Base-by-base conservation (phyloP, 2,888 invertebrate species). In the Caenorhabditis sp. region DNA sequence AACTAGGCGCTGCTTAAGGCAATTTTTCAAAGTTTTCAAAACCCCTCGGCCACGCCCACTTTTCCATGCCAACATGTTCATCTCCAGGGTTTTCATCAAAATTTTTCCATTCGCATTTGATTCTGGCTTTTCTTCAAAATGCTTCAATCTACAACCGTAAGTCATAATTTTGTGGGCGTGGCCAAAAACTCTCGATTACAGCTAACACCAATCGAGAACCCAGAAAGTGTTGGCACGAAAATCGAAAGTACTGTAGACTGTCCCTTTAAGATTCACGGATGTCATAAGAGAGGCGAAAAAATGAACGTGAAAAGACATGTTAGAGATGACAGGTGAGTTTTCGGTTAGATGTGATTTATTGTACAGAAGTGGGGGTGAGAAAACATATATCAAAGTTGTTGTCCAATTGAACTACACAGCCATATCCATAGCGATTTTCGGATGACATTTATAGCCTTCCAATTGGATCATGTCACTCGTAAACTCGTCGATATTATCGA, bases 371-470 rank as follows among this genome's bases (percentile, higher is more conserved):
- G 17, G 12, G 43, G 43, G 14, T 17, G 43, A 43, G 31, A 31
- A 10, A 4, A 4, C 31, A 31, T 31, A 31, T 31, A 31, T 31
- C 31, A 31, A 10, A n/a, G n/a, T n/a, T n/a, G 1, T 19, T 4
- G 17, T 2, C 14, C 31, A 27, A 53, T n/a, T 60, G 6, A 37
- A 31, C 80, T 54, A 85, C 23, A 94, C 92, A 76, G 95, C 94
- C 95, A 97, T 95, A 86, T 93, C 91, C 96, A 97, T 95, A 68
- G 92, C 91, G 82, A 97, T 93, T 89, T 93, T 93, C 3, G 93
- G 92, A 89, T 96, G 92, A 12, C 95, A 95, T 72, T 93, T 91
- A 87, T 97, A 97, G 66, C 91, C 92, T 70, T 91, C 90, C 14
- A 97, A 89, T 81, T 93, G 91, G 88, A 97, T 95, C 89, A 97